A percentile compares a stretch with the other conserved stretches of the same genome.
These are phyloP conservation scores for Rosalia funebris DNA, from an alignment of 2,888 invertebrate species.

Conservation along the genomic window DNA sequence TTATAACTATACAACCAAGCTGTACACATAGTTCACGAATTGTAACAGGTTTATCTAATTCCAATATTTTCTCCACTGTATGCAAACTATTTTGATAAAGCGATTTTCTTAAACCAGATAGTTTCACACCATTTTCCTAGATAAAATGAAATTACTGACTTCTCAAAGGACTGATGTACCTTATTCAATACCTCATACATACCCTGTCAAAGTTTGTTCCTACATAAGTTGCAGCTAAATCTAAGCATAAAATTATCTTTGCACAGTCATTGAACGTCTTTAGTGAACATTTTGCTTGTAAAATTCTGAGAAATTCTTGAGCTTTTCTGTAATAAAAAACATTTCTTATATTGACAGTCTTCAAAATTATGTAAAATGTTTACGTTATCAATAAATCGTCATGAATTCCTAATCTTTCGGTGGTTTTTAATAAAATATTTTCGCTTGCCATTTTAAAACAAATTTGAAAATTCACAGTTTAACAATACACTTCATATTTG, in stretches of 20 bases:
- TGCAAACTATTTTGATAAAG: constrained; percentile 69
- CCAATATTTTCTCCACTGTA: constrained; percentile 70
- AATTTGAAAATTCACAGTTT: too few relatives aligned
- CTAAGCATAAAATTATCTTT: constrained; percentile 71
- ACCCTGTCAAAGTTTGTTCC: constrained; percentile 69
- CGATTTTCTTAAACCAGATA: constrained; percentile 69
- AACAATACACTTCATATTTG: too few relatives aligned
- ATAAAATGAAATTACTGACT: constrained; percentile 14
- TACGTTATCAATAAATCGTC: constrained; percentile 44
- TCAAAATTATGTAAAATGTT: not conserved
- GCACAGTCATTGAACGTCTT: constrained; percentile 68
- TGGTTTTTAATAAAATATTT: constrained; percentile 35
- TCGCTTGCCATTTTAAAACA: constrained; percentile 37
- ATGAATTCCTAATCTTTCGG: constrained; percentile 42
- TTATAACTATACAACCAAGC: constrained; percentile 65
- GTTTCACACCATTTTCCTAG: constrained; percentile 69
- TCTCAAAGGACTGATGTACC: constrained; percentile 22
- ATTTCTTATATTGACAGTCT: not conserved
- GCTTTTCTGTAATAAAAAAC: constrained; percentile 63
- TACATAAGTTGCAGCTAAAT: constrained; percentile 68
- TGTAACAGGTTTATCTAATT: constrained; percentile 68
- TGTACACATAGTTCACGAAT: constrained; percentile 70
- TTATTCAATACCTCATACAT: too few relatives aligned
- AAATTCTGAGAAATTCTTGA: constrained; percentile 66
- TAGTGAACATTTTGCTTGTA: constrained; percentile 64